Percentiles rank a stretch among this genome's conserved stretches.
Conservation (phyloP, 2,113 vertebrate genomes). For the Centropus bengalensis region DNA sequence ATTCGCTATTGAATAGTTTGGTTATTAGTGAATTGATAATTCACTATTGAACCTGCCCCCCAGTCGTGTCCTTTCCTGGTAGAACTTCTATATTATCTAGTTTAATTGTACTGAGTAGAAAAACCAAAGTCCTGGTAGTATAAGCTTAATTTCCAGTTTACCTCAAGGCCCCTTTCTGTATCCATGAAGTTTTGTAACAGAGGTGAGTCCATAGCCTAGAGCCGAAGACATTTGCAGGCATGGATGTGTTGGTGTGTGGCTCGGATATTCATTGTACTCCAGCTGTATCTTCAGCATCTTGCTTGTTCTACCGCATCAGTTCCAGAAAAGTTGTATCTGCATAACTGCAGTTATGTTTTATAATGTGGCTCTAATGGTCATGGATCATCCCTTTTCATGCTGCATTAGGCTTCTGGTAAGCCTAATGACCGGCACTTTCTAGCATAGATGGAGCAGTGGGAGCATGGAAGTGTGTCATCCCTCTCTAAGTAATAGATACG, state of each 20-base stretch:
- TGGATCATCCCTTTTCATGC: neutral
- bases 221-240: neutral
- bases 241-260: rapidly evolving
- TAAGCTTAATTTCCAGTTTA: neutral
- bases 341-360: neutral
- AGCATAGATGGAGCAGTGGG: neutral
- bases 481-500: neutral
- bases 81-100: neutral
- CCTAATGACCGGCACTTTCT: neutral
- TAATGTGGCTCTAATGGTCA: neutral
- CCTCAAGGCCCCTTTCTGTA: neutral
- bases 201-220: rapidly evolving
- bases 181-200: rapidly evolving
- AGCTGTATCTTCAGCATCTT: neutral
- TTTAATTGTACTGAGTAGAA: neutral
- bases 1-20: too few relatives aligned
- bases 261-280: neutral
- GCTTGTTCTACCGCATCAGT: neutral
- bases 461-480: neutral
- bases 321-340: neutral
- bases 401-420: neutral
- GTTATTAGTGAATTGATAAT: too few relatives aligned
- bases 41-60: neutral
- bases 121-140: neutral
- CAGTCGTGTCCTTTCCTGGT: neutral